Percentiles rank a stretch among this genome's conserved stretches.
These are phyloP conservation scores for Volucella inanis DNA, from an alignment of 2,888 invertebrate species.

Conservation along the genomic window DNA sequence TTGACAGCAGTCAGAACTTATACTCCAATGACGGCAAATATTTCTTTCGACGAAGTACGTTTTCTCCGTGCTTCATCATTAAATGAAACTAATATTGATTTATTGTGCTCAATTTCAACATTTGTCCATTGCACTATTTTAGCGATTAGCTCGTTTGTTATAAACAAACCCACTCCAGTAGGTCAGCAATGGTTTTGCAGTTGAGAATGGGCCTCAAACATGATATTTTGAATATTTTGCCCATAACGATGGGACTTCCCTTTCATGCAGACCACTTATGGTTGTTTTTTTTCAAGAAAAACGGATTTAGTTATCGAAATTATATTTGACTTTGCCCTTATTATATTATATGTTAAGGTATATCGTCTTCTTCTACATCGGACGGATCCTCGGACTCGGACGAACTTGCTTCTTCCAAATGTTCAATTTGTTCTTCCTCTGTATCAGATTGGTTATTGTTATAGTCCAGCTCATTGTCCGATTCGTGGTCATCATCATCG, in stretches of 20 bases:
- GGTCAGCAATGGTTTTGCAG: slow-evolving; percentile 17
- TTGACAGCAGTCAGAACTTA: too few species aligned
- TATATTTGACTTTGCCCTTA: too few species aligned
- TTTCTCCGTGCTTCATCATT: too few species aligned
- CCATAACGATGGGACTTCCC: slow-evolving; percentile 4
- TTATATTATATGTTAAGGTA: too few species aligned
- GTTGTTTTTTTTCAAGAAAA: slow-evolving; percentile 20
- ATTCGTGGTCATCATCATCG: slow-evolving; percentile 24
- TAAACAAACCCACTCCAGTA: slow-evolving; percentile 14
- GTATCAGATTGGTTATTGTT: slow-evolving; percentile 17
- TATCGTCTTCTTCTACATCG: too few species aligned
- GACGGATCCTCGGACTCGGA: too few species aligned
- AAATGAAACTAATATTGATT: slow-evolving; percentile 47
- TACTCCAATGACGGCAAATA: too few species aligned
- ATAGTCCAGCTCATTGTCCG: slow-evolving; percentile 15
- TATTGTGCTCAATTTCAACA: too few species aligned
- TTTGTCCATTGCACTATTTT: slow-evolving; percentile 29
- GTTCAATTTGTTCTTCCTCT: slow-evolving; percentile 12
- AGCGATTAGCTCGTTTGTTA: slow-evolving; percentile 19
- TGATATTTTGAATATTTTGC: slow-evolving; percentile 19
- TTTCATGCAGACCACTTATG: slow-evolving; percentile 21
- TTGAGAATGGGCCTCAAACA: slow-evolving; percentile 6
- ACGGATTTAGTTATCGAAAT: slow-evolving; percentile 12
- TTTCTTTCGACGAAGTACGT: too few species aligned
- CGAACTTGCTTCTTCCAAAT: too few species aligned